Evolutionary conservation across 2,113 vertebrate genomes (phyloP), one percentile per base, ranked within the genome.

Genomic region (Tautogolabrus adspersus): DNA sequence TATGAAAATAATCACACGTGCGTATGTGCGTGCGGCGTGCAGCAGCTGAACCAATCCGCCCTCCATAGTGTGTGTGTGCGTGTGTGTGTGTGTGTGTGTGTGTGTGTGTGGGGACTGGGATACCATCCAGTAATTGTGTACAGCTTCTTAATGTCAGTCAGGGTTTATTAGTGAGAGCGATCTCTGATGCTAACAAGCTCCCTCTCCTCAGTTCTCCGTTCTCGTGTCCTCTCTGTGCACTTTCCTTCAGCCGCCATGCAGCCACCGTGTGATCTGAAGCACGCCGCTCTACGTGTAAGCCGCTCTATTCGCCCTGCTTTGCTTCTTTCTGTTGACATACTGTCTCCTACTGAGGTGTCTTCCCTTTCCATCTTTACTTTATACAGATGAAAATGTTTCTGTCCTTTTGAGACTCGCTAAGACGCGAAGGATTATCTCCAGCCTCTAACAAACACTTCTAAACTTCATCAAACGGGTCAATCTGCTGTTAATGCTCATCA

Each of bases 71-170:
- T n/a, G n/a, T n/a, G n/a, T n/a, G n/a, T n/a, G n/a, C n/a, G n/a
- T n/a, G n/a, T n/a, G n/a, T n/a, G n/a, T n/a, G n/a, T n/a, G n/a
- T n/a, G n/a, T n/a, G n/a, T n/a, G n/a, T n/a, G n/a, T n/a, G n/a
- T n/a, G n/a, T n/a, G n/a, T n/a, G n/a, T n/a, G n/a, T n/a, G n/a
- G n/a, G n/a, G n/a, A n/a, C n/a, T n/a, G n/a, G n/a, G n/a, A n/a
- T n/a, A n/a, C n/a, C 54, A 60, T 86, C 59, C 77, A 84, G 72
- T 87, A 87, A 88, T 72, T 64, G 66, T 77, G 65, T 59, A 72
- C 80, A 90, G 73, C 79, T 81, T 82, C 88, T 84, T 87, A 84
- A 86, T 76, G 74, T 90, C 87, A 85, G 77, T 85, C 89, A 78
- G 40, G 63, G 66, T 85, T 77, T 76, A 84, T 91, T 81, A 87